A percentile compares a stretch with the other conserved stretches of the same genome.
phyloP scores from a whole-genome alignment of 2,888 invertebrate species.

The Agelastica alni region DNA sequence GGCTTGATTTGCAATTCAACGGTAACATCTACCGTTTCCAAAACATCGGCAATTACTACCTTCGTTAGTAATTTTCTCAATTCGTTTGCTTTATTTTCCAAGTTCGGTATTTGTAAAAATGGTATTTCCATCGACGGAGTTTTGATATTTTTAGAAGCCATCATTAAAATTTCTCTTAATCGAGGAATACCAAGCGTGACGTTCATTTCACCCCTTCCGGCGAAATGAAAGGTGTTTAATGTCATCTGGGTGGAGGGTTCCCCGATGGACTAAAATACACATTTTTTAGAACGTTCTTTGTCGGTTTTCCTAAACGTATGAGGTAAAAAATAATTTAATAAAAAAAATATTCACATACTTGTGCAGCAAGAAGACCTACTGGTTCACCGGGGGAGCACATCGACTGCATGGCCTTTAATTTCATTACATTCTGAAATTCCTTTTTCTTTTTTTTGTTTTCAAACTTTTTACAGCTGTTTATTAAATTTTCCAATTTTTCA shows the following conservation, averaged over 20 bases:
- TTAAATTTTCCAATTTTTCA: slow-evolving; percentile 75
- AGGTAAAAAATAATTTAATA: no score
- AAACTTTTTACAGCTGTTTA: slow-evolving; percentile 61
- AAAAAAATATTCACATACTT: no score
- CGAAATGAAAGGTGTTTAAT: slow-evolving; percentile 99
- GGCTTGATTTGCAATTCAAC: slow-evolving; percentile 61
- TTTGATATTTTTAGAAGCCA: slow-evolving; percentile 88
- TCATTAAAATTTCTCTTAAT: slow-evolving; percentile 95
- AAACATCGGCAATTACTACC: slow-evolving; percentile 78
- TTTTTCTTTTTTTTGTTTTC: slow-evolving; percentile 51
- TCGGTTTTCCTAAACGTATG: not conserved
- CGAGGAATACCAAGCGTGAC: slow-evolving; percentile 99
- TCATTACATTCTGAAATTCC: slow-evolving; percentile 70
- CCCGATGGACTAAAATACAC: slow-evolving; percentile 74
- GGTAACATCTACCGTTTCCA: slow-evolving; percentile 70
- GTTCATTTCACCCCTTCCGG: slow-evolving; percentile 99
- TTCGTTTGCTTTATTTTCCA: slow-evolving; percentile 65
- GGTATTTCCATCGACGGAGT: slow-evolving; percentile 97
- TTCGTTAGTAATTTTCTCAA: slow-evolving; percentile 74
- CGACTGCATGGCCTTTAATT: slow-evolving; percentile 75
- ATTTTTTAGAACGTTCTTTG: not conserved
- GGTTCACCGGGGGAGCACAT: slow-evolving; percentile 92
- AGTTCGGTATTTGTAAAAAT: slow-evolving; percentile 61
- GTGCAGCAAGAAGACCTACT: slow-evolving; percentile 94
- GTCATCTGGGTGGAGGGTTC: slow-evolving; percentile 99